Evolutionary conservation across 2,888 invertebrate species (phyloP).

Genomic region (Cephus runcator): DNA sequence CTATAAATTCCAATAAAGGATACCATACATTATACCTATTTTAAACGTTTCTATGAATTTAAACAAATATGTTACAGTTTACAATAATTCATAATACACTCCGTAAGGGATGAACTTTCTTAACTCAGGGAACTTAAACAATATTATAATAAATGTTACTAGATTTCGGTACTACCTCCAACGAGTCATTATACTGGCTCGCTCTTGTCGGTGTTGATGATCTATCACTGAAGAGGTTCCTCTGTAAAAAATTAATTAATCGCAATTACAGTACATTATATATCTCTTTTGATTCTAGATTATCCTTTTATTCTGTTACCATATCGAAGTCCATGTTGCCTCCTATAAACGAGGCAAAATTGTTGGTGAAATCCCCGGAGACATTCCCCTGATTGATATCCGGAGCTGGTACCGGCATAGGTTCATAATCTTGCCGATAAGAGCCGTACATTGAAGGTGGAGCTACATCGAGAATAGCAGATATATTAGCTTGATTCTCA

Average conservation of each 20-base stretch:
- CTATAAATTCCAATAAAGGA: slow-evolving; percentile 37
- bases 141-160: neutral
- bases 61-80: neutral
- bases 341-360: slow-evolving; percentile 75
- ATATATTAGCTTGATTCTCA: slow-evolving; percentile 49
- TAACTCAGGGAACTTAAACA: neutral
- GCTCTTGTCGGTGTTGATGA: slow-evolving; percentile 49
- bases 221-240: slow-evolving; percentile 59
- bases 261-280: slow-evolving; percentile 6
- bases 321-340: slow-evolving; percentile 72
- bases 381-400: slow-evolving; percentile 47
- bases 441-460: slow-evolving; percentile 61
- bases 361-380: slow-evolving; percentile 65
- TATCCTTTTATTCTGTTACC: slow-evolving; percentile 41
- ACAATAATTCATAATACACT: neutral
- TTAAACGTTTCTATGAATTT: neutral
- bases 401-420: slow-evolving; percentile 53
- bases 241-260: slow-evolving; percentile 43
- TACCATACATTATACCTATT: neutral
- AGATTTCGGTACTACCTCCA: slow-evolving; percentile 46
- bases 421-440: slow-evolving; percentile 60
- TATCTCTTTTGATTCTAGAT: neutral
- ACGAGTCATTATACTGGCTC: slow-evolving; percentile 55
- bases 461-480: slow-evolving; percentile 53
- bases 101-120: neutral